Evolutionary conservation across 2,113 vertebrate genomes (phyloP), one percentile per base, ranked within the genome.

Genomic region (Sciurus niger): DNA sequence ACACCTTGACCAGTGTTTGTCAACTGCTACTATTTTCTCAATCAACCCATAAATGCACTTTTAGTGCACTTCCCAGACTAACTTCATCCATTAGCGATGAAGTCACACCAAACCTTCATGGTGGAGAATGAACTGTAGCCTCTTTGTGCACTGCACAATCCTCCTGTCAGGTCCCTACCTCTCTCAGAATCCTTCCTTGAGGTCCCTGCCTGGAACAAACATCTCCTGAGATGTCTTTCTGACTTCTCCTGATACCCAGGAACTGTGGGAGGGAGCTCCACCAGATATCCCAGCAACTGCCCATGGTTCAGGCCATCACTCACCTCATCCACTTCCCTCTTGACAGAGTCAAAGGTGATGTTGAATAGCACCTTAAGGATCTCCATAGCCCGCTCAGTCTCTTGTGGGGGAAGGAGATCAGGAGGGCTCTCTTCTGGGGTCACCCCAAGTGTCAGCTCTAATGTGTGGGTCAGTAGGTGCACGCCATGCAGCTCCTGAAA

Each of bases 281-380:
- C 13, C 34, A 53, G 30, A 58, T 1, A 0, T 32, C 68, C 12
- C 5, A 17, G 58, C 37, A 30, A 18, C 73, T 51, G 25, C 63
- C 48, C 24, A 0, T 1, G 8, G 37, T 8, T 60, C 6, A 17
- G 51, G 12, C 10, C 40, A 16, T 32, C 20, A 10, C 98, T 98
- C 72, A 99, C 99, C 99, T 99, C 99, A 0, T 99, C 99, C 37
- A 99, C 99, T 63, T 99, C 99, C 65, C 98, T 98, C 92, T 97
- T 99, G 97, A 98, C 96, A 60, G 98, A 99, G 94, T 99, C 99
- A 63, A 99, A 99, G 28, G 99, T 99, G 98, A 99, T 98, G 63
- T 99, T 99, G 97, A 99, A 99, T 68, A 99, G 99, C 97, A 99
- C 99, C 98, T 99, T 99, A 86, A 99, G 99, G 95, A 99, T 99